These are phyloP conservation scores for Pseudanteris insignis DNA, from an alignment of 2,888 invertebrate genomes.

Conservation along the genomic window DNA sequence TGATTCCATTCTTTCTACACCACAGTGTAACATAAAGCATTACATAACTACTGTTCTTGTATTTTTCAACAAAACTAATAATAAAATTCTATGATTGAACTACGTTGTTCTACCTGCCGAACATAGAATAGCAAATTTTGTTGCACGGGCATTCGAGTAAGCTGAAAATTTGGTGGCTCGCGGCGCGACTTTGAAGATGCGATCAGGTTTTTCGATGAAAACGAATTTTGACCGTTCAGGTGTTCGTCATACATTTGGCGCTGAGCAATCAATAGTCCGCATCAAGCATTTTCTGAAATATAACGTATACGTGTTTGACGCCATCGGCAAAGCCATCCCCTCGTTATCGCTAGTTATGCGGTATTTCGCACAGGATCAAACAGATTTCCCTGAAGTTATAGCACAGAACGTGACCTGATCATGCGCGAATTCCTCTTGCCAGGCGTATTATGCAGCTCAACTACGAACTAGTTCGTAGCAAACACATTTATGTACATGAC, in stretches of 20 bases:
- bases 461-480: slow-evolving; percentile 44
- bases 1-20: too few species aligned
- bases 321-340: slow-evolving; percentile 44
- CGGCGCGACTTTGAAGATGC: slow-evolving; percentile 13
- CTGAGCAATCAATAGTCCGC: slow-evolving; percentile 36
- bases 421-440: slow-evolving; percentile 44
- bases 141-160: too few species aligned
- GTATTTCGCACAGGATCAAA: slow-evolving; percentile 43
- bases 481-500: slow-evolving; percentile 43
- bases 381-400: slow-evolving; percentile 42
- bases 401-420: slow-evolving; percentile 43
- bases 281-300: slow-evolving; percentile 34
- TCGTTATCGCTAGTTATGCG: slow-evolving; percentile 44
- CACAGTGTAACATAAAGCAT: too few species aligned
- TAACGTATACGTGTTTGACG: slow-evolving; percentile 45
- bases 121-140: too few species aligned
- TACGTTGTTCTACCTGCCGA: too few species aligned
- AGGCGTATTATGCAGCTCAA: slow-evolving; percentile 43
- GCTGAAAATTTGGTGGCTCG: too few species aligned
- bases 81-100: too few species aligned
- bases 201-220: slow-evolving; percentile 24
- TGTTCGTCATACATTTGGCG: slow-evolving; percentile 17
- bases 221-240: too few species aligned
- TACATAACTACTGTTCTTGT: too few species aligned
- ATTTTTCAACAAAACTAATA: too few species aligned